Base-by-base conservation (phyloP, 2,113 vertebrate genomes). In the Callospermophilus lateralis region DNA sequence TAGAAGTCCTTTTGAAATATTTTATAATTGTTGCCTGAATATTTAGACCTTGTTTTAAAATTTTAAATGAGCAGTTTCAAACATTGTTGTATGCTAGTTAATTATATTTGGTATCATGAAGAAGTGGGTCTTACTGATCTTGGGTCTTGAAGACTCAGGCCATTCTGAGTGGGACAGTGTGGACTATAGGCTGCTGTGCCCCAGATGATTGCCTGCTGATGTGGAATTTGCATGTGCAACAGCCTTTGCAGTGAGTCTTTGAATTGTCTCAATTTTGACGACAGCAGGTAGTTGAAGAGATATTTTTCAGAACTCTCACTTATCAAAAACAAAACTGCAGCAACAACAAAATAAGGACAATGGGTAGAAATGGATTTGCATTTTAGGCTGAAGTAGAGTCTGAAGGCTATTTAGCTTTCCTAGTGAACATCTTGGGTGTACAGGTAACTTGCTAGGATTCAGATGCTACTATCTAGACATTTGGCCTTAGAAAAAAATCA, bases 21-120 rank as follows among this genome's bases (percentile, higher is more conserved):
- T 90, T 94, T 70, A 37, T 8, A 91, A 70, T 63, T 81, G 1
- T 37, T 67, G 20, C 39, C 72, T 70, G 30, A 51, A 12, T 85
- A 53, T 51, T 89, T 84, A 86, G 48, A 51, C 39, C 26, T 91
- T 84, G 37, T 37, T 95, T 93, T 94, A 76, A 93, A 93, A 76
- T 73, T 96, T 19, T 76, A 88, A 93, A 12, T 80, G 72, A 94
- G 32, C 6, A 9, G 6, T 67, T 37, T 80, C 80, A 87, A 92
- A 72, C 9, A 53, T 28, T 87, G n/a, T 15, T 90, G 37, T 72
- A 48, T 28, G 30, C 13, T 90, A 74, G 24, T 28, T 76, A 89
- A 39, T 65, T 94, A 20, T 55, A 34, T 61, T 65, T 72, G 22
- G 19, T 22, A 42, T 87, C n/a, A 73, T 93, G 37, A 70, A 45